These are phyloP conservation scores for Notodonta dromedarius DNA, from an alignment of 2,888 invertebrate genomes.

Conservation along the genomic window DNA sequence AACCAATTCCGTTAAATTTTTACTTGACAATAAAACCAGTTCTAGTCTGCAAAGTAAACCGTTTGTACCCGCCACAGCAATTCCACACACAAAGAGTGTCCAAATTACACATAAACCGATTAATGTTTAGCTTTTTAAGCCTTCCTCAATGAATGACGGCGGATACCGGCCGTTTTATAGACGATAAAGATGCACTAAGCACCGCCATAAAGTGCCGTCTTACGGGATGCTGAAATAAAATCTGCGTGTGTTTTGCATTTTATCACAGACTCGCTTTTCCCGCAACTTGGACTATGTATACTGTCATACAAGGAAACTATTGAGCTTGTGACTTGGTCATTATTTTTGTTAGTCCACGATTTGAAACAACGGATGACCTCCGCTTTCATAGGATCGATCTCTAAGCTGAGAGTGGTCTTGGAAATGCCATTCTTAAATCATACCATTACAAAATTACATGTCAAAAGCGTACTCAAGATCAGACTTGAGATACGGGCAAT, in stretches of 20 bases:
- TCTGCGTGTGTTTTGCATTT: slow-evolving; percentile 31
- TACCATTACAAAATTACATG: no score
- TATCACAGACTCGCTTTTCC: neutral
- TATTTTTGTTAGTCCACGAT: no score
- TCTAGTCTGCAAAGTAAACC: neutral
- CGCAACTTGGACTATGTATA: neutral
- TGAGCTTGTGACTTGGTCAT: no score
- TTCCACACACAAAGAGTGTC: neutral
- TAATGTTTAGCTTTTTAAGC: slow-evolving; percentile 40
- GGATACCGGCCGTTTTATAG: slow-evolving; percentile 60
- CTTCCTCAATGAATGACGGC: slow-evolving; percentile 44
- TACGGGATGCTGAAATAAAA: neutral
- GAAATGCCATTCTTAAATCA: no score
- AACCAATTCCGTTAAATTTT: neutral
- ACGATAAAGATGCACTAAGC: slow-evolving; percentile 49
- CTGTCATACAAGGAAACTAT: neutral
- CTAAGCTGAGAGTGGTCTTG: no score
- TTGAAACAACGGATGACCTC: no score
- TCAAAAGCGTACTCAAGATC: no score
- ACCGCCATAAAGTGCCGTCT: neutral
- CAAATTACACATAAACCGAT: slow-evolving; percentile 41
- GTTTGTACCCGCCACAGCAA: neutral
- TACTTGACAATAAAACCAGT: neutral
- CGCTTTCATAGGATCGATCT: no score
- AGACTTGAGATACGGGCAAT: no score